Evolutionary conservation across 2,113 vertebrate genomes (phyloP), one percentile per base, ranked within the genome.

Genomic region (Nestor notabilis): DNA sequence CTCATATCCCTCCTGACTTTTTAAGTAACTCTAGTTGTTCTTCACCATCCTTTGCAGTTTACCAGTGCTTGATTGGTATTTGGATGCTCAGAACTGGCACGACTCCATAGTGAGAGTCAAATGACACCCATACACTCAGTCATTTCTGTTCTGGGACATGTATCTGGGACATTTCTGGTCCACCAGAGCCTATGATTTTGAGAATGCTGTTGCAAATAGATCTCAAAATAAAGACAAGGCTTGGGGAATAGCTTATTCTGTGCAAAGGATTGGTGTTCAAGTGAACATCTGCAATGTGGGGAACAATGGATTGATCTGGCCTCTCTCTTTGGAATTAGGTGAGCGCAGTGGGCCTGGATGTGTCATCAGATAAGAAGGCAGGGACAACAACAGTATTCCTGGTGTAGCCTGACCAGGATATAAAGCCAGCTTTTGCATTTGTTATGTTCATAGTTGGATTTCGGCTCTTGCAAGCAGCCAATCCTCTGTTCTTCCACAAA

Each of bases 341-440:
- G n/a, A 29, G 7, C 69, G 20, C 9, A 8, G 8, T 20, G 21
- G 35, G 17, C 24, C 33, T 44, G 31, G 20, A 56, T 25, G 15
- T 25, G 29, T n/a, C 33, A 52, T 33, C 49, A 53, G 37, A 28
- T 37, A 78, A 55, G 10, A 78, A 39, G 13, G 2, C 29, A 69
- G 29, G 17, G 60, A 19, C 17, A 61, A 69, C 9, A 53, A 21
- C 5, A 50, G 6, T 31, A 64, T 93, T 58, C 7, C 14, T 69
- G 14, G 5, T 20, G 9, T 27, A 44, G n/a, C 9, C 21, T 71
- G 70, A 24, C 9, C 10, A 7, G 24, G 20, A 35, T 11, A 18
- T 35, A 5, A 9, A 65, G 44, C 39, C 6, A 68, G 7, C 6
- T 15, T 31, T 66, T 2, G 1, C 0, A 1, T 0, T 47, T 86